Evolutionary conservation across 2,113 vertebrate species (phyloP).

Genomic region (Furnarius figulus): DNA sequence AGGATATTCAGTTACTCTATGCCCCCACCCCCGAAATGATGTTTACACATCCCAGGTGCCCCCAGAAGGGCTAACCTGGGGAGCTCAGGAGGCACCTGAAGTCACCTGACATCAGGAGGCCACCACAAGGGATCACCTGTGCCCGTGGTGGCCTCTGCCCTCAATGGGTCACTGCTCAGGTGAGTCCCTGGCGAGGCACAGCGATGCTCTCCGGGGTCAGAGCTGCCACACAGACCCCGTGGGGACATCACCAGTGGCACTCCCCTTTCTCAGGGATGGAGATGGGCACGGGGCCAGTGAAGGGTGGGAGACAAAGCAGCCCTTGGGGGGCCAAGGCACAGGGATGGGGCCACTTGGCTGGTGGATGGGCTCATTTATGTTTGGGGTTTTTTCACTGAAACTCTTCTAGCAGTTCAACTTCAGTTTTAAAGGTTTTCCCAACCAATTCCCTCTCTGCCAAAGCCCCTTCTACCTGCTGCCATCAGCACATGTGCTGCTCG

Average conservation of each 20-base stretch:
- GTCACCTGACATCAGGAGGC: not conserved
- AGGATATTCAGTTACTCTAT: not conserved
- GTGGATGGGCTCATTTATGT: not conserved
- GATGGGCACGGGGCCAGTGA: not conserved
- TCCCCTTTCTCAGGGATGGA: not conserved
- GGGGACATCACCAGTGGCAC: not conserved
- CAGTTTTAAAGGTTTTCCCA: not conserved
- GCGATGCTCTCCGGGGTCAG: rapidly evolving
- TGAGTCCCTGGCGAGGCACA: rapidly evolving
- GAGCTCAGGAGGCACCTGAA: not conserved
- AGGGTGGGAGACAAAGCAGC: not conserved
- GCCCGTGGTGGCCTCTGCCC: not conserved
- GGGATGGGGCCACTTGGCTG: too few species aligned
- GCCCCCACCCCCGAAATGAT: not conserved
- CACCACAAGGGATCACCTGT: rapidly evolving
- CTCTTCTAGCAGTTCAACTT: not conserved
- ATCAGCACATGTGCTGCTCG: not conserved
- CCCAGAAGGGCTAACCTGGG: not conserved
- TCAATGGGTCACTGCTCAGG: not conserved
- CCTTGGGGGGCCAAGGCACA: rapidly evolving
- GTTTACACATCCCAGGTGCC: not conserved
- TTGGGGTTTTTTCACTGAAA: not conserved
- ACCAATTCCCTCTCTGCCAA: not conserved
- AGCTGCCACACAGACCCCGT: not conserved
- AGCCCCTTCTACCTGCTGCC: not conserved